Evolutionary conservation across 1,140 invertebrate species (phyloP).

Genomic region (Nephotettix cincticeps): DNA sequence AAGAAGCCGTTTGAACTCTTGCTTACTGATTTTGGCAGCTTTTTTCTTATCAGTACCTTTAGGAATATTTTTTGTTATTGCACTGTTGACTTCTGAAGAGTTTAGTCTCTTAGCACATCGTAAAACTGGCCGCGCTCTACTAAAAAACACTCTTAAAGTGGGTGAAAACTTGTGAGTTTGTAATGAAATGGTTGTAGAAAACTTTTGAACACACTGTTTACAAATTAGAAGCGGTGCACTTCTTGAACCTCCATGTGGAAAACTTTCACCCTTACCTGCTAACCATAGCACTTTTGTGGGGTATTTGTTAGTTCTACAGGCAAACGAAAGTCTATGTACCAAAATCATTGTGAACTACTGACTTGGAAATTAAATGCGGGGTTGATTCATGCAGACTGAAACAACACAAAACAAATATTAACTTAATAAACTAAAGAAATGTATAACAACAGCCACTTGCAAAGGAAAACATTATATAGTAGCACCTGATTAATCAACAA

Average conservation of each 20-base stretch:
- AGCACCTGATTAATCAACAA: too few species aligned
- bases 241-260: background rate
- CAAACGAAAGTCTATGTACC: slow-evolving; percentile 14
- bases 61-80: background rate
- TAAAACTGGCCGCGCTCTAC: background rate
- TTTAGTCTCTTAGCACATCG: slow-evolving; percentile 4
- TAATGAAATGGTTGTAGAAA: background rate
- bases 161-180: background rate
- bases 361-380: slow-evolving; percentile 6
- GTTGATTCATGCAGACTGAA: slow-evolving; percentile 10
- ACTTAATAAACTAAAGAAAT: background rate
- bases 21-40: slow-evolving; percentile 13
- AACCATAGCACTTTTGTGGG: background rate
- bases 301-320: slow-evolving; percentile 16
- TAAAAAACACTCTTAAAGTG: background rate
- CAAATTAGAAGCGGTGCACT: background rate
- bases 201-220: slow-evolving; percentile 16
- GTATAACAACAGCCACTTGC: background rate
- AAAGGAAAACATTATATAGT: too few species aligned
- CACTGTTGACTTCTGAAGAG: background rate
- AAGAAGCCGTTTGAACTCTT: slow-evolving; percentile 61
- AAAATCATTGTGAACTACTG: slow-evolving; percentile 14
- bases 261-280: background rate
- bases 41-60: background rate
- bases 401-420: slow-evolving; percentile 7